A percentile compares a stretch with the other conserved stretches of the same genome.
phyloP scores from a whole-genome alignment of 2,797 vertebrate species.

The Myotis pilosus region DNA sequence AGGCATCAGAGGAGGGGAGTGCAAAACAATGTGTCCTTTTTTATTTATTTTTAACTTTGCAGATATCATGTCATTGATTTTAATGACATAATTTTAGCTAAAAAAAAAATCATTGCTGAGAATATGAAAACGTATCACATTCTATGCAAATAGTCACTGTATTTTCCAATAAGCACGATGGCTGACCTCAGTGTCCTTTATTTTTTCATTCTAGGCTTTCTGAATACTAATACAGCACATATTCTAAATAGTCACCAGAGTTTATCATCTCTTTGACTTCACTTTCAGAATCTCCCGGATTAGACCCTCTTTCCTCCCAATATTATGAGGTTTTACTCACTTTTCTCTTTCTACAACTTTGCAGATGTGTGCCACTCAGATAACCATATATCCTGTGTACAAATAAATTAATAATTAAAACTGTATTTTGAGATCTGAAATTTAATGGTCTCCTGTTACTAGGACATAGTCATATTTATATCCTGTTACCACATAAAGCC shows the following conservation, averaged over 20 bases:
- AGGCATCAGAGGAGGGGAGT: neutral
- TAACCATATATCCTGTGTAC: neutral
- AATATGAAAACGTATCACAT: neutral
- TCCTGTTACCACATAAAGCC: neutral
- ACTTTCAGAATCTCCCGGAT: neutral
- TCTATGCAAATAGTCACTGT: neutral
- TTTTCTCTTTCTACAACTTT: neutral
- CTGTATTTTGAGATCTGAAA: neutral
- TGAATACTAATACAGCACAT: neutral
- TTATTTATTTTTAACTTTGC: neutral
- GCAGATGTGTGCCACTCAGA: neutral
- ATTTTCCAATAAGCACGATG: neutral
- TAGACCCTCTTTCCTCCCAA: neutral
- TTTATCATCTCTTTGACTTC: neutral
- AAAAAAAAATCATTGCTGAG: neutral
- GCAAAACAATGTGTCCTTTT: neutral
- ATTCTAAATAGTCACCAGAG: neutral
- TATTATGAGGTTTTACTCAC: neutral
- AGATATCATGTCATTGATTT: neutral
- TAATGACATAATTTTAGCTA: neutral
- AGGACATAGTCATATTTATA: neutral
- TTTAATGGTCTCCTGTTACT: neutral
- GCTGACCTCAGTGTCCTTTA: neutral
- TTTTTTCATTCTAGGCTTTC: neutral
- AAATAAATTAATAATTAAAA: neutral